Evolutionary conservation across 2,797 vertebrate species (phyloP), one percentile per base, ranked within the genome.

Genomic region (Australoheros facetus): DNA sequence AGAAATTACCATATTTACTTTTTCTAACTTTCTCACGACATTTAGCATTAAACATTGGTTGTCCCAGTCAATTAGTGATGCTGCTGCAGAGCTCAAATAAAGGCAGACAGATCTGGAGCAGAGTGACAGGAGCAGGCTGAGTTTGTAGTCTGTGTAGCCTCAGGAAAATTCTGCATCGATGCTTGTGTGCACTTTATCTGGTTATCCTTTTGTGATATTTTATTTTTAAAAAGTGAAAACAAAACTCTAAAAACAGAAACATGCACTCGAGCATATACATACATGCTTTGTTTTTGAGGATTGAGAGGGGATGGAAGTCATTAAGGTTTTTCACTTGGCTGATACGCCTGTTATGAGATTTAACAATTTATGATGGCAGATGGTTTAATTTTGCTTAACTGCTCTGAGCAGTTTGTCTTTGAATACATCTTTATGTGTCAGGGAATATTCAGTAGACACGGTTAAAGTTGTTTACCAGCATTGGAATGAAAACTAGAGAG

Each of bases 81-180:
- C 73, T 45, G 75, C 75, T 13, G 71, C 69, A 54, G 83, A 87
- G 73, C 77, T 73, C 39, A 78, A 75, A 89, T 72, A 82, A 80
- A 86, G 82, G 81, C 85, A 75, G 92, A 90, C 91, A 83, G 84
- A 92, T 89, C 79, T 92, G 83, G 92, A 92, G 85, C 85, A 81
- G 85, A 80, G 78, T 66, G 81, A 85, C 78, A 73, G 84, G 26
- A 87, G 76, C 76, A 3, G 74, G 39, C 66, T 75, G 84, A 88
- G 80, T 70, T 71, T 45, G 71, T 75, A 56, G 77, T 80, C 85
- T 75, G 75, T 75, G 74, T 82, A 3, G 84, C 88, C 83, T 85
- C 79, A 7, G 84, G 89, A 87, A 78, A 60, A 58, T 58, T 70
- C 78, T 71, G 73, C 32, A 73, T 82, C 28, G 19, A 11, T 51